Percentiles rank a stretch among this genome's conserved stretches.
phyloP scores from a whole-genome alignment of 2,888 invertebrate species.

The Megalurothrips usitatus region DNA sequence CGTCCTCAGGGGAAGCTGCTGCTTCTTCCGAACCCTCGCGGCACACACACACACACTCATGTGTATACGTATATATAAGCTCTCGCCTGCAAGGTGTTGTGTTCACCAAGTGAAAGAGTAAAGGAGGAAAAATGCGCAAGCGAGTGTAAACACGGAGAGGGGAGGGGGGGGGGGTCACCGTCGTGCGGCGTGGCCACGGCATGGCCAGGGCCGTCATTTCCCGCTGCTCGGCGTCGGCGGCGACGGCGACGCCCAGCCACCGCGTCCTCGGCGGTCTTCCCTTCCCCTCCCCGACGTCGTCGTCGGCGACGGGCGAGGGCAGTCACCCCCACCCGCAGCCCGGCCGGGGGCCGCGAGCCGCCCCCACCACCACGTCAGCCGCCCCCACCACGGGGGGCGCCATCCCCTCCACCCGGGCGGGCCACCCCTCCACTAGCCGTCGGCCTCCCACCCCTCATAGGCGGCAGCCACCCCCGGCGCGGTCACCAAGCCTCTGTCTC shows the following conservation, averaged over 20 bases:
- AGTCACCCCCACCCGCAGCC: no score
- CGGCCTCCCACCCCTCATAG: not conserved
- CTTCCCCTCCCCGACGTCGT: no score
- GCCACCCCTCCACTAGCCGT: not conserved
- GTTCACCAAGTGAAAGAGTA: constrained; percentile 13
- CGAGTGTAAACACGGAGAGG: not conserved
- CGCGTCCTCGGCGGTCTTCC: not conserved
- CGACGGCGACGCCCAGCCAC: not conserved
- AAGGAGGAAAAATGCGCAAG: constrained; percentile 16
- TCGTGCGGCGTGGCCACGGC: not conserved
- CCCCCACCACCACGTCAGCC: not conserved
- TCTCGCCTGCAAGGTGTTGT: not conserved
- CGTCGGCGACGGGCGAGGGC: not conserved
- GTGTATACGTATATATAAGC: no score
- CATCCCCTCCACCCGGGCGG: not conserved
- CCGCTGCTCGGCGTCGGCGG: not conserved
- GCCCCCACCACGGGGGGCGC: not conserved
- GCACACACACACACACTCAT: no score
- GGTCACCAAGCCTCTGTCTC: not conserved
- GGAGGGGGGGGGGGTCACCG: not conserved
- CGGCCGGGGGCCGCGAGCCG: not conserved
- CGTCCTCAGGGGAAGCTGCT: not conserved
- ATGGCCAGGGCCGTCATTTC: not conserved
- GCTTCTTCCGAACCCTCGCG: not conserved
- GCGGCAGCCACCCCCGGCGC: not conserved